Evolutionary conservation across 2,888 invertebrate genomes (phyloP).

Genomic region (Phymatocera aterrima): DNA sequence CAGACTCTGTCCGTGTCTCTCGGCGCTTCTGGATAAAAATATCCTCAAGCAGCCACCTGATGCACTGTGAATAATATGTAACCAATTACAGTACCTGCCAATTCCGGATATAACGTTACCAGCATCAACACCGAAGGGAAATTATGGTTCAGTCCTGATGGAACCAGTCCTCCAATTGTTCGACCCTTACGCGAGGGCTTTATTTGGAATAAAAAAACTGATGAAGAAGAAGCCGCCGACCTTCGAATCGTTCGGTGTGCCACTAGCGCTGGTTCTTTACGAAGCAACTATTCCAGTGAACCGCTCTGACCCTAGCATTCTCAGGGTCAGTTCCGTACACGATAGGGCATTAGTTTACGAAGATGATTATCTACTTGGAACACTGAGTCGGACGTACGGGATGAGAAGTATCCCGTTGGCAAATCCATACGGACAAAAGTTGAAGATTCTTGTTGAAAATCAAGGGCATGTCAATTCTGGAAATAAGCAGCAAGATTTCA

Average conservation of each 20-base stretch:
- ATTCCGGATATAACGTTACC: constrained; percentile 75
- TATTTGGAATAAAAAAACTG: constrained; percentile 69
- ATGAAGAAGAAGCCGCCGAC: constrained; percentile 73
- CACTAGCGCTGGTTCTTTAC: constrained; percentile 75
- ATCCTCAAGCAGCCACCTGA: background rate
- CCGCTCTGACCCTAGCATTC: constrained; percentile 67
- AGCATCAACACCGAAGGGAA: constrained; percentile 78
- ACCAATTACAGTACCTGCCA: constrained; percentile 77
- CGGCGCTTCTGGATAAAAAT: background rate
- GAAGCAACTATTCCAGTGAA: constrained; percentile 66
- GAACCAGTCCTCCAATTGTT: constrained; percentile 75
- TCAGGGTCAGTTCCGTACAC: constrained; percentile 72
- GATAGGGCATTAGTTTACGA: constrained; percentile 79
- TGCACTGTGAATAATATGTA: background rate
- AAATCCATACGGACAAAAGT: constrained; percentile 50
- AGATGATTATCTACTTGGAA: constrained; percentile 64
- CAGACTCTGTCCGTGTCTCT: no score
- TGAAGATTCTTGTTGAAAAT: constrained; percentile 81
- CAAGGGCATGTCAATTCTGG: constrained; percentile 89
- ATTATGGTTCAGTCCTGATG: constrained; percentile 80
- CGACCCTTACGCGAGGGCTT: constrained; percentile 57
- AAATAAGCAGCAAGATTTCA: constrained; percentile 71
- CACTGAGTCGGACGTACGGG: constrained; percentile 61
- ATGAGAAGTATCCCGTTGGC: constrained; percentile 54
- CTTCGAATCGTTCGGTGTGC: constrained; percentile 75